Percentiles rank a stretch among this genome's conserved stretches.
Conservation (phyloP, 2,113 vertebrate species). For the Ascaphus truei region DNA sequence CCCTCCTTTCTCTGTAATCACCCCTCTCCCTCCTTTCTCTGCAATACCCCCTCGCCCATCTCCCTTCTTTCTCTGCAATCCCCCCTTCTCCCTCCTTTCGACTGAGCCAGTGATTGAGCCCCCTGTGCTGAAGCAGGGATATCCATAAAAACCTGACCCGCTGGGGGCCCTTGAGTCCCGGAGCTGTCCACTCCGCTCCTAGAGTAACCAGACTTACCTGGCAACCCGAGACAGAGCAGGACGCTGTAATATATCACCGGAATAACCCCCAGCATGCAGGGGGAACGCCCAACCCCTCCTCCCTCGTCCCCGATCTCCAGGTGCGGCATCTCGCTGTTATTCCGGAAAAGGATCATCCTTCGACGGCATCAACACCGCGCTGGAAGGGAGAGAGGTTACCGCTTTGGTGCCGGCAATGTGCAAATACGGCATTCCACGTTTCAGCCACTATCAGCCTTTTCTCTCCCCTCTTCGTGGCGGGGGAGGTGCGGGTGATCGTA, state of each 20-base stretch:
- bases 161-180: accelerated
- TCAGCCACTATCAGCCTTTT: no score
- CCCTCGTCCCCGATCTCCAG: background rate
- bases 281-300: background rate
- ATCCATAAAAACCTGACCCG: no score
- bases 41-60: no score
- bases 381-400: background rate
- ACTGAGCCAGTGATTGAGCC: no score
- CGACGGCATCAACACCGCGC: background rate
- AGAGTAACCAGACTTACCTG: conserved; percentile 85
- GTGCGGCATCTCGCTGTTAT: background rate
- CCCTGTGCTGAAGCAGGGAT: no score
- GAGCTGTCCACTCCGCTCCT: no score
- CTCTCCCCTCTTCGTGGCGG: no score
- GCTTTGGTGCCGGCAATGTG: no score
- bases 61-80: background rate
- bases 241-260: conserved; percentile 83
- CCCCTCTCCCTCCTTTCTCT: no score
- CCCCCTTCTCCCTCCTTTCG: background rate
- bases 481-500: no score
- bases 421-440: no score
- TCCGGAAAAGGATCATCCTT: conserved; percentile 10
- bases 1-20: no score
- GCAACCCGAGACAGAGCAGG: conserved; percentile 83
- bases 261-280: conserved; percentile 72